phyloP scores from a whole-genome alignment of 2,888 invertebrate species.

The Drosophila macrospina region DNA sequence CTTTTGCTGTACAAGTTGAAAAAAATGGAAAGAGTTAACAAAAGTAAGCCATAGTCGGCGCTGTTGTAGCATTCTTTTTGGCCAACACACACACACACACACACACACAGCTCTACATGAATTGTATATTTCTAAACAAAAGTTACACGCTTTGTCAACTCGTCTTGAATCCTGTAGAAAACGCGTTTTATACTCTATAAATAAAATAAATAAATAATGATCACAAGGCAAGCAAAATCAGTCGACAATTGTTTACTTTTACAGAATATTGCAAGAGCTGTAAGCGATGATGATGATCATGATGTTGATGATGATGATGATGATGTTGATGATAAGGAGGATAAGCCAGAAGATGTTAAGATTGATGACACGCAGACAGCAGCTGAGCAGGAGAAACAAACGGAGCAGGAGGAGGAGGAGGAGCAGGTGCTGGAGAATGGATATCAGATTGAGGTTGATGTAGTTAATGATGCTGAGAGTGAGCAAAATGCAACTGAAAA shows the following conservation, averaged over 20 bases:
- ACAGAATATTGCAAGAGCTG: conserved; percentile 84
- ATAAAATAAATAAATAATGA: conserved; percentile 20
- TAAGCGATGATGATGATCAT: conserved; percentile 63
- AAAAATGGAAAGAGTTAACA: conserved; percentile 17
- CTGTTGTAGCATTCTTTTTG: conserved; percentile 69
- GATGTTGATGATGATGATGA: conserved; percentile 25
- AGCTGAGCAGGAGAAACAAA: conserved; percentile 7
- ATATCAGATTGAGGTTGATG: conserved; percentile 4
- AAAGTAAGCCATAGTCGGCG: conserved; percentile 85
- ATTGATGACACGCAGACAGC: conserved; percentile 21
- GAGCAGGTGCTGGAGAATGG: conserved; percentile 27
- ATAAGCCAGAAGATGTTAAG: too few species aligned
- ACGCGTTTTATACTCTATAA: conserved; percentile 6
- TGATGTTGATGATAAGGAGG: too few species aligned
- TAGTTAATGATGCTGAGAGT: conserved; percentile 38
- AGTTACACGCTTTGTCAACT: conserved; percentile 35
- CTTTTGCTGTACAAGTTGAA: conserved; percentile 66
- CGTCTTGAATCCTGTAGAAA: conserved; percentile 23
- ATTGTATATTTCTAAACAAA: background rate
- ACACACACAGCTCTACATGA: background rate
- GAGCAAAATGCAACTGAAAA: conserved; percentile 65
- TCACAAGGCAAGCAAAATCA: conserved; percentile 84
- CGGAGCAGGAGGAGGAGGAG: conserved; percentile 14
- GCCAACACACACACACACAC: conserved; percentile 15
- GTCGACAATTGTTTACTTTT: conserved; percentile 86